phyloP scores from a whole-genome alignment of 2,113 vertebrate species.

The Acrocephalus kingi region DNA sequence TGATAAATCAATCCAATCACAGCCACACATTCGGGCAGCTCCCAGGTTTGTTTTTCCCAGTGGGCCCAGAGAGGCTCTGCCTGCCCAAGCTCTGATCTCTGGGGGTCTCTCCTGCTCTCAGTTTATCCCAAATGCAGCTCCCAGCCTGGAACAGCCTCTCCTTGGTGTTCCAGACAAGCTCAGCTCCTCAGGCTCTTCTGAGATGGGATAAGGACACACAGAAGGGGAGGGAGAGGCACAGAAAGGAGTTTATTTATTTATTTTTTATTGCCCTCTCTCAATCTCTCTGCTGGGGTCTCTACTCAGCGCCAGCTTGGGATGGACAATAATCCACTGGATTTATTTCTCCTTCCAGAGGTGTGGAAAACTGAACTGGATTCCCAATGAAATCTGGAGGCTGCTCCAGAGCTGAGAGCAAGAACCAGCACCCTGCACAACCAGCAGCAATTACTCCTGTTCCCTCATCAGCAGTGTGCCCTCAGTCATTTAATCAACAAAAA shows the following conservation, averaged over 20 bases:
- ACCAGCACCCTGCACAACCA: not conserved
- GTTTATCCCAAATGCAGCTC: not conserved
- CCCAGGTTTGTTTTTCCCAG: not conserved
- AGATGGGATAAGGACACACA: not conserved
- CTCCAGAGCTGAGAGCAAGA: not conserved
- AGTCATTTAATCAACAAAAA: not conserved
- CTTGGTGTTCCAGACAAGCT: not conserved
- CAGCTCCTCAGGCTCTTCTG: not conserved
- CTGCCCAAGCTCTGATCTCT: not conserved
- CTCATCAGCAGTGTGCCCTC: not conserved
- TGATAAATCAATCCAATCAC: not conserved
- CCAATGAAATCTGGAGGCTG: not conserved
- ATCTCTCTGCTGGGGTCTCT: not conserved
- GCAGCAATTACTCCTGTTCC: not conserved
- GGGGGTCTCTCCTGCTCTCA: constrained; percentile 1
- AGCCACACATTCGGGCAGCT: not conserved
- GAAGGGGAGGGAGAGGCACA: not conserved
- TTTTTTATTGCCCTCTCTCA: not conserved
- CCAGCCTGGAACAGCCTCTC: not conserved
- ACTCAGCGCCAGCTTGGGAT: not conserved
- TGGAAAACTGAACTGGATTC: not conserved
- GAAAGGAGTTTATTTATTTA: not conserved
- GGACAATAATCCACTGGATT: not conserved
- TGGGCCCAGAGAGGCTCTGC: not conserved
- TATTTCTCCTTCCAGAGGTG: not conserved